These are phyloP conservation scores for Torymus texanus DNA, from an alignment of 2,888 invertebrate species.

Conservation along the genomic window DNA sequence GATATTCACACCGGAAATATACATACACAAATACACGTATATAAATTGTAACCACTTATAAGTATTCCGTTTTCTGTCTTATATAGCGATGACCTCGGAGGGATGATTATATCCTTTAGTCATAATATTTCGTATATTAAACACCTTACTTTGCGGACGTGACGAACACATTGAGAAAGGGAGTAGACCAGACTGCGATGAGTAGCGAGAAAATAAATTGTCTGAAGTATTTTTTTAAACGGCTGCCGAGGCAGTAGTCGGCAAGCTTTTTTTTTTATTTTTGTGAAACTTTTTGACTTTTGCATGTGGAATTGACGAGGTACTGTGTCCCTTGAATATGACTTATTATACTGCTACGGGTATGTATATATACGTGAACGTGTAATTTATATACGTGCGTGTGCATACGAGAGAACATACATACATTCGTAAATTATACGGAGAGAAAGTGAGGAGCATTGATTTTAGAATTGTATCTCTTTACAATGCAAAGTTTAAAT, in stretches of 20 bases:
- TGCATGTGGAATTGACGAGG: too few species aligned
- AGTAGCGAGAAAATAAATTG: too few species aligned
- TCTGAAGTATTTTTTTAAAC: too few species aligned
- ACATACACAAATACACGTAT: background rate
- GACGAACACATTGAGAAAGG: too few species aligned
- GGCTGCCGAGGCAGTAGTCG: too few species aligned
- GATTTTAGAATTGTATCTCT: slow-evolving; percentile 10
- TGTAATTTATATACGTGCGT: slow-evolving; percentile 14
- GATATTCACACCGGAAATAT: background rate
- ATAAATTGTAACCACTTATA: slow-evolving; percentile 32
- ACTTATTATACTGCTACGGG: slow-evolving; percentile 22
- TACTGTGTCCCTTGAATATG: background rate
- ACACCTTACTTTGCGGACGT: background rate
- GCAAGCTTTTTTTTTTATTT: background rate
- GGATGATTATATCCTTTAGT: background rate
- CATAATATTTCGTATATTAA: slow-evolving; percentile 25
- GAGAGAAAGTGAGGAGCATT: background rate
- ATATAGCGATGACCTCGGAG: background rate
- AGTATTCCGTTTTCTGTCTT: slow-evolving; percentile 34
- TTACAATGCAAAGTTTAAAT: slow-evolving; percentile 30
- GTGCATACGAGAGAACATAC: background rate
- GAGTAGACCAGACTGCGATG: too few species aligned
- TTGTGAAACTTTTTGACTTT: slow-evolving; percentile 5
- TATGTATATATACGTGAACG: slow-evolving; percentile 33
- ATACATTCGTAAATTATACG: slow-evolving; percentile 1